phyloP scores from a whole-genome alignment of 1,140 invertebrate species.

The Caenorhabditis elegans region WBcel235 BX284605.5:10573501-10574000 shows the following conservation, averaged over 20 bases:
- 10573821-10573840: conserved; percentile 55
- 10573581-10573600: conserved; percentile 58
- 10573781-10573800: conserved; percentile 62
- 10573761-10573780: conserved; percentile 58
- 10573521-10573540: conserved; percentile 44
- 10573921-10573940: conserved; percentile 63
- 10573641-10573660: conserved; percentile 62
- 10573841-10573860: conserved; percentile 61
- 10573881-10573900: conserved; percentile 62
- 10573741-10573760: conserved; percentile 60
- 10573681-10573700: conserved; percentile 58
- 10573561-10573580: conserved; percentile 54
- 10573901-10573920: conserved; percentile 60
- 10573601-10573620: conserved; percentile 62
- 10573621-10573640: conserved; percentile 53
- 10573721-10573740: conserved; percentile 66
- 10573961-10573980: too few relatives aligned
- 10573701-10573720: conserved; percentile 62
- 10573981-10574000: conserved; percentile 60
- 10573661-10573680: conserved; percentile 59
- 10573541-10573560: conserved; percentile 52
- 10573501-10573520: conserved; percentile 41
- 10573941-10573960: not conserved
- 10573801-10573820: conserved; percentile 61
- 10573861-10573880: conserved; percentile 64